Percentiles rank a stretch among this genome's conserved stretches.
These are phyloP conservation scores for Psix sp. DNA, from an alignment of 1,140 invertebrate genomes.

Conservation along the genomic window DNA sequence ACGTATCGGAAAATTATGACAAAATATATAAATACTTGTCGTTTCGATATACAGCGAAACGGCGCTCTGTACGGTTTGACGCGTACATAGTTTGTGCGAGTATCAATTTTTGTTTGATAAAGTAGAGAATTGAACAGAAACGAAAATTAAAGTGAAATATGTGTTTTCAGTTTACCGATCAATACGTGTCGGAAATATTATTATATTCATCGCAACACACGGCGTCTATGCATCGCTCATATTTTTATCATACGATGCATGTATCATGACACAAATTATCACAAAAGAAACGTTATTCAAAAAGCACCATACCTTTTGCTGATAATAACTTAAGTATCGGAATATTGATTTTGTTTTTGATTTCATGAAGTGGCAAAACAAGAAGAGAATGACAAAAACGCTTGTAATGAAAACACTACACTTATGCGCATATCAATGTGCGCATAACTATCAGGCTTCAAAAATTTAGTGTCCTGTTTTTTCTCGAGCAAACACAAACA, in stretches of 20 bases:
- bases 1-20: conserved; percentile 12
- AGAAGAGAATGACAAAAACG: too few relatives aligned
- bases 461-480: too few relatives aligned
- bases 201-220: conserved; percentile 22
- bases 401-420: conserved; percentile 28
- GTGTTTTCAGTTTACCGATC: conserved; percentile 13
- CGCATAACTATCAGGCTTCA: too few relatives aligned
- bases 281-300: too few relatives aligned
- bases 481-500: too few relatives aligned
- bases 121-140: conserved; percentile 36
- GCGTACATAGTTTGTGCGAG: conserved; percentile 17
- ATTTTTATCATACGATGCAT: too few relatives aligned
- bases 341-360: too few relatives aligned
- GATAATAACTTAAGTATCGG: too few relatives aligned
- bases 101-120: conserved; percentile 44
- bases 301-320: too few relatives aligned
- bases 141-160: conserved; percentile 30
- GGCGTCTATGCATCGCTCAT: too few relatives aligned
- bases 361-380: too few relatives aligned
- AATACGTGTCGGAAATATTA: conserved; percentile 24
- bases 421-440: conserved; percentile 40
- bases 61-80: conserved; percentile 22
- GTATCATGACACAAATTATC: too few relatives aligned
- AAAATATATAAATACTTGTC: conserved; percentile 34
- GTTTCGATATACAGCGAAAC: conserved; percentile 11